Evolutionary conservation across 2,888 invertebrate genomes (phyloP), one percentile per base, ranked within the genome.

Genomic region (Philereme vetulata): DNA sequence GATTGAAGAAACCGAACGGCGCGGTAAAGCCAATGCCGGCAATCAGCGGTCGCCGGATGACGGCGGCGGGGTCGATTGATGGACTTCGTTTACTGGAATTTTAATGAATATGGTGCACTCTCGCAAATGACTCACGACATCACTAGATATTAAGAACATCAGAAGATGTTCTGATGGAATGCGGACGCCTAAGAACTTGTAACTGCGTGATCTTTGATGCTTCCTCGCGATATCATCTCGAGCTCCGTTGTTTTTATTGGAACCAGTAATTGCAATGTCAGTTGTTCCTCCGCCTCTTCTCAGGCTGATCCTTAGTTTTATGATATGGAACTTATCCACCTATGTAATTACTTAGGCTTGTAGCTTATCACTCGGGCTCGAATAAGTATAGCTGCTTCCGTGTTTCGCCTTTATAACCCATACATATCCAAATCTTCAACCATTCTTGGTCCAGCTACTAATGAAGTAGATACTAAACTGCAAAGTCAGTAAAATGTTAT

Each of bases 151-250:
- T 82, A 80, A 82, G 85, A 88, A 85, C 86, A 84, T 82, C 80
- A 82, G 84, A 88, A 86, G 86, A 84, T 83, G 87, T 85, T 86
- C 79, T 76, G 64, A 71, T 75, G 86, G 90, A 90, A 90, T 90
- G 90, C 86, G 88, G 88, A 89, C 83, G 82, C 77, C 82, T 82
- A 74, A 80, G 84, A 84, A 83, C 81, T 76, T 76, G 80, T 78
- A 78, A 78, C 76, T 78, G 77, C 75, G 78, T 74, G 70, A 77
- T 78, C 73, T 72, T 68, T 62, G 69, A 70, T 68, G 57, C 64
- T 60, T 49, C 63, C 66, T 56, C 34, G 51, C 49, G 53, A 61
- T 65, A 57, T 50, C 62, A 68, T 67, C 60, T 62, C 50, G 51
- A 40, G 61, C 58, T 61, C 57, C 57, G 52, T 63, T 57, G 40